phyloP scores from a whole-genome alignment of 2,113 vertebrate genomes.

The Polypterus senegalus region DNA sequence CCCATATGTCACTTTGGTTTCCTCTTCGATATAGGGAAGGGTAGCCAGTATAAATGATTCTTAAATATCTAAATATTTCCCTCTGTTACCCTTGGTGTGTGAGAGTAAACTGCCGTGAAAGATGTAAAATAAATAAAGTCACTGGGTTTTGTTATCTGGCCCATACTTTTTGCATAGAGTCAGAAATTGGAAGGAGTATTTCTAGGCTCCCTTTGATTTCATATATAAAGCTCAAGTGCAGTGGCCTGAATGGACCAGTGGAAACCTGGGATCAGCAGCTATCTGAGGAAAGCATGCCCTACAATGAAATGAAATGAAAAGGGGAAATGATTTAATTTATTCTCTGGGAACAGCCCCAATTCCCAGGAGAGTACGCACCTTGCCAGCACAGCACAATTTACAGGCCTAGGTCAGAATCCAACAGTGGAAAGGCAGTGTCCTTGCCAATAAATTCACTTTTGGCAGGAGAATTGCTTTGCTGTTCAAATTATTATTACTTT shows the following conservation, averaged over 20 bases:
- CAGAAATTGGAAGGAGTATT: neutral
- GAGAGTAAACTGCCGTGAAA: too few relatives aligned
- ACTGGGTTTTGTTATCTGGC: too few relatives aligned
- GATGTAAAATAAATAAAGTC: too few relatives aligned
- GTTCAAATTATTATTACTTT: constrained; percentile 30
- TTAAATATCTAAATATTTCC: too few relatives aligned
- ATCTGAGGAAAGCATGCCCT: too few relatives aligned
- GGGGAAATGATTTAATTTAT: neutral
- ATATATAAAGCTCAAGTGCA: neutral
- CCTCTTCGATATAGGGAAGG: too few relatives aligned
- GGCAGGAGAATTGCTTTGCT: constrained; percentile 45
- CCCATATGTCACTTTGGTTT: too few relatives aligned
- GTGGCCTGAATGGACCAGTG: neutral
- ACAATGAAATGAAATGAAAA: neutral
- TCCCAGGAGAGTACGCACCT: constrained; percentile 31
- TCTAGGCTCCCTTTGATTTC: neutral
- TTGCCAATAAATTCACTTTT: constrained; percentile 45
- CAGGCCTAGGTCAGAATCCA: constrained; percentile 47
- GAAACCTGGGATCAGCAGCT: neutral
- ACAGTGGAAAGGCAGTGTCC: constrained; percentile 24
- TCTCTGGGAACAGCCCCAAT: constrained; percentile 27
- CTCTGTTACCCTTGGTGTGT: too few relatives aligned
- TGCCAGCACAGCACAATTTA: constrained; percentile 48
- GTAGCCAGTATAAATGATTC: too few relatives aligned
- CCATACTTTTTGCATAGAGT: too few relatives aligned